Evolutionary conservation across 1,140 invertebrate genomes (phyloP).

Genomic region (Centruroides vittatus): DNA sequence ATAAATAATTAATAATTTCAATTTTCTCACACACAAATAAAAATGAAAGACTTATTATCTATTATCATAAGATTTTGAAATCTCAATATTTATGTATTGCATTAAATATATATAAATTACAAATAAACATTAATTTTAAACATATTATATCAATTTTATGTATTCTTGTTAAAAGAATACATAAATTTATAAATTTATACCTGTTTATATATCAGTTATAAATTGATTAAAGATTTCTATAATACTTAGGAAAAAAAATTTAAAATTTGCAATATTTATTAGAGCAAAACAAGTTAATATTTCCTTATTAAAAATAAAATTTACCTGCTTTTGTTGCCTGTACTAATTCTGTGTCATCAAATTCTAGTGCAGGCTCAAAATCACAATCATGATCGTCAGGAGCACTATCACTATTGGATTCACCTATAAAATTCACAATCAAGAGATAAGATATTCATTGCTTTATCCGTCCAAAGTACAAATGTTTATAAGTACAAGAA

Average conservation of each 20-base stretch:
- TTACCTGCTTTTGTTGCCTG: constrained; percentile 22
- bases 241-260: background rate
- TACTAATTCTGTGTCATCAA: constrained; percentile 83
- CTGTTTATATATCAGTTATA: no score
- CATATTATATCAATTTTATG: no score
- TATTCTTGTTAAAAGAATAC: no score
- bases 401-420: constrained; percentile 41
- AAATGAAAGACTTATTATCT: background rate
- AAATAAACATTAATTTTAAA: no score
- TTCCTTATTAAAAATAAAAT: no score
- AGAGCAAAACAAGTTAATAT: background rate
- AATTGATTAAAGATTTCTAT: no score
- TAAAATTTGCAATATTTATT: background rate
- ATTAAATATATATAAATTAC: background rate
- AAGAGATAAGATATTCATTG: no score
- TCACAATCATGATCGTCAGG: constrained; percentile 60
- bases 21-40: background rate
- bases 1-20: background rate
- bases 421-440: no score
- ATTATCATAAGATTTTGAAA: no score
- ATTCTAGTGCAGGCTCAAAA: constrained; percentile 62
- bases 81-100: background rate
- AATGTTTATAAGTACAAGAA: no score
- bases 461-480: no score
- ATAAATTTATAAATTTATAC: no score